phyloP scores from a whole-genome alignment of 2,888 invertebrate genomes.

The Herminia tarsipennalis region DNA sequence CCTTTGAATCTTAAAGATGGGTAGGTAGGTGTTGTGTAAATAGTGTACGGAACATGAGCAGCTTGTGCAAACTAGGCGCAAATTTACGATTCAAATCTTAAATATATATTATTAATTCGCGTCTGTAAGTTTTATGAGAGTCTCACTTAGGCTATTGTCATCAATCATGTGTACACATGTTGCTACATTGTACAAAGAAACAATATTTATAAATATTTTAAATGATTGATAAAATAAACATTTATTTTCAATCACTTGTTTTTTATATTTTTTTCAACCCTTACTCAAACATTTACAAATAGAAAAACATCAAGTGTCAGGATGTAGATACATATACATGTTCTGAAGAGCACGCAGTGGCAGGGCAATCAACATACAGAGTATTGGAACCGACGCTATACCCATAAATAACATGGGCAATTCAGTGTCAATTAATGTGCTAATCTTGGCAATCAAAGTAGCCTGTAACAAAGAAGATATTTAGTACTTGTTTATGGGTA shows the following conservation, averaged over 20 bases:
- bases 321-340: slow-evolving; percentile 50
- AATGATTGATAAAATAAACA: slow-evolving; percentile 84
- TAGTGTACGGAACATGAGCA: slow-evolving; percentile 53
- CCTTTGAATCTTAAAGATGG: slow-evolving; percentile 49
- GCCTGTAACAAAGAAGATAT: slow-evolving; percentile 52
- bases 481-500: no score
- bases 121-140: slow-evolving; percentile 60
- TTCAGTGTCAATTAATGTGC: slow-evolving; percentile 49
- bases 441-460: slow-evolving; percentile 51
- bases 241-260: slow-evolving; percentile 78
- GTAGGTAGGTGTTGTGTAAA: slow-evolving; percentile 57
- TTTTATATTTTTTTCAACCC: slow-evolving; percentile 33
- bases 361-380: slow-evolving; percentile 51
- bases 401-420: slow-evolving; percentile 51
- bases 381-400: slow-evolving; percentile 53
- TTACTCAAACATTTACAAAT: no score
- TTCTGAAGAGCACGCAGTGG: slow-evolving; percentile 64
- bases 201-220: slow-evolving; percentile 83
- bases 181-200: slow-evolving; percentile 82
- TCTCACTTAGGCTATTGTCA: slow-evolving; percentile 62
- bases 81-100: no score
- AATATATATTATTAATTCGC: slow-evolving; percentile 46
- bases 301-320: slow-evolving; percentile 7
- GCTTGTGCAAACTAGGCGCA: slow-evolving; percentile 47
- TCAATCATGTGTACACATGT: slow-evolving; percentile 73